A percentile compares a stretch with the other conserved stretches of the same genome.
These are phyloP conservation scores for Littorina saxatilis DNA, from an alignment of 1,140 invertebrate genomes.

Conservation along the genomic window DNA sequence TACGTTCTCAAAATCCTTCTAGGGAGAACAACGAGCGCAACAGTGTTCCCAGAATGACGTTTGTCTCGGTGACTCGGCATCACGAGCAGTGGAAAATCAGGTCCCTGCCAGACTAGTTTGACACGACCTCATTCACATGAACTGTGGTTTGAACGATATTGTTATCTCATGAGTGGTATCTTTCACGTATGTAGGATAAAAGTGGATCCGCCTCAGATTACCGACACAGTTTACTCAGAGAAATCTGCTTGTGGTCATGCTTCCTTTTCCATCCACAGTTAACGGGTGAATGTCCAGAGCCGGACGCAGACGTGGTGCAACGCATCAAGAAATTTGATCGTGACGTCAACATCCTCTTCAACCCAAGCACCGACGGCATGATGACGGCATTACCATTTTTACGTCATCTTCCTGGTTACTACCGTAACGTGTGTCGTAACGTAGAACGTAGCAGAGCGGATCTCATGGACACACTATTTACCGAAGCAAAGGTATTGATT, in stretches of 20 bases:
- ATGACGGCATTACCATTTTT: slow-evolving; percentile 21
- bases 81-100: too few relatives aligned
- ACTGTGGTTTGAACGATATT: too few relatives aligned
- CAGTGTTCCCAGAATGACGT: too few relatives aligned
- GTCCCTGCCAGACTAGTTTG: too few relatives aligned
- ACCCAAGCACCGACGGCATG: not conserved
- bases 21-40: too few relatives aligned
- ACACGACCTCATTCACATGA: too few relatives aligned
- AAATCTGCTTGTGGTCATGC: not conserved
- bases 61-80: too few relatives aligned
- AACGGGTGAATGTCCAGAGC: slow-evolving; percentile 18
- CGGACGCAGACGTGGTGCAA: not conserved
- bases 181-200: too few relatives aligned
- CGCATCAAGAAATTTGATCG: not conserved
- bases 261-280: slow-evolving; percentile 34
- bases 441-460: not conserved
- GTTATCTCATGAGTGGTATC: too few relatives aligned
- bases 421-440: not conserved
- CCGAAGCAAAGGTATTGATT: not conserved
- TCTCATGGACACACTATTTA: not conserved
- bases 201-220: too few relatives aligned
- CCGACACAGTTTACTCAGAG: too few relatives aligned
- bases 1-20: too few relatives aligned
- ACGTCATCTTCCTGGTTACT: slow-evolving; percentile 4
- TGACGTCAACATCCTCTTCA: slow-evolving; percentile 15